Evolutionary conservation across 1,140 invertebrate genomes (phyloP).

Genomic region (Lordiphosa clarofinis): DNA sequence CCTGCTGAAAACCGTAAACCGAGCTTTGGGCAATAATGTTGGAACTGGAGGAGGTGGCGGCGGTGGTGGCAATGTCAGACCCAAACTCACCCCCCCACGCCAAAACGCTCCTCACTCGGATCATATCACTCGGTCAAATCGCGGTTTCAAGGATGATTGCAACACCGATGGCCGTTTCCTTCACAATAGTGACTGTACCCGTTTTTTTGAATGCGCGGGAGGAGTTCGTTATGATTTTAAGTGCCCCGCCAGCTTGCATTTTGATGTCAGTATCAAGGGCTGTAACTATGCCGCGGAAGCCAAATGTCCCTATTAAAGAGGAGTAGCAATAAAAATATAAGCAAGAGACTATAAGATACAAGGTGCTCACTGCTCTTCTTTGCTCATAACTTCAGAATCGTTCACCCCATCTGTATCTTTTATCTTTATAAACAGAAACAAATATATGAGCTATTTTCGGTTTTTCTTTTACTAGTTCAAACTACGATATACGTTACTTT

Average conservation of each 20-base stretch:
- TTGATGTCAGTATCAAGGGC: not conserved
- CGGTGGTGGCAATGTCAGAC: conserved; percentile 17
- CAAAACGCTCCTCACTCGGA: conserved; percentile 1
- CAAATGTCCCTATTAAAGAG: conserved; percentile 35
- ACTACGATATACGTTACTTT: no score
- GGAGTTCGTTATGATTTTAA: conserved; percentile 41
- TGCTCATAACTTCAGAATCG: no score
- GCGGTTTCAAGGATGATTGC: conserved; percentile 23
- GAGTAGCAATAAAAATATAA: conserved; percentile 4
- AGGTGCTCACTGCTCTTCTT: no score
- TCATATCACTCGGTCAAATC: conserved; percentile 4
- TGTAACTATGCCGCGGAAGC: conserved; percentile 19
- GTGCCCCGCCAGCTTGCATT: conserved; percentile 19
- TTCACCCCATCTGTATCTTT: no score
- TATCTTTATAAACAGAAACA: no score
- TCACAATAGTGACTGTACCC: conserved; percentile 23
- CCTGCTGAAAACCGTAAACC: conserved; percentile 70
- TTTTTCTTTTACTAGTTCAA: no score
- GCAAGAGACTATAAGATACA: not conserved
- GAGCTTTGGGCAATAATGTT: conserved; percentile 32
- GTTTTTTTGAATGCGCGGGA: conserved; percentile 23
- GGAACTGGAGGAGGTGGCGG: conserved; percentile 14
- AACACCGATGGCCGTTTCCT: conserved; percentile 18
- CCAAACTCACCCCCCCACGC: not conserved
- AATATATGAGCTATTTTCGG: no score